Percentiles rank a stretch among this genome's conserved stretches.
Conservation (phyloP, 1,140 invertebrate species). For the Tetramorium alpestre region DNA sequence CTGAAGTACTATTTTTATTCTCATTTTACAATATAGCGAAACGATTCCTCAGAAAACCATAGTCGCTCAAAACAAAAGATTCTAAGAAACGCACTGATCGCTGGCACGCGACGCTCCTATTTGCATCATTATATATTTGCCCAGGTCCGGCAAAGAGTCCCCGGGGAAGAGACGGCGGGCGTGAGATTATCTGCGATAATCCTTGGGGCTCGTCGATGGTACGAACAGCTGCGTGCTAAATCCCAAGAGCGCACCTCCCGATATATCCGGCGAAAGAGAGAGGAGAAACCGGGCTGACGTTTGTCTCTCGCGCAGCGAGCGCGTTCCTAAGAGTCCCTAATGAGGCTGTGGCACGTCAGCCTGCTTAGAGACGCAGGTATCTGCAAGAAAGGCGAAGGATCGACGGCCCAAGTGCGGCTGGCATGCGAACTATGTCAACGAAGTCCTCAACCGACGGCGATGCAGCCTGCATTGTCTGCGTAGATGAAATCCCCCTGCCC, state of each 20-base stretch:
- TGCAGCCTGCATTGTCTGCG: slow-evolving; percentile 57
- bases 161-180: not conserved
- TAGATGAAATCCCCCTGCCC: slow-evolving; percentile 25
- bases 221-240: slow-evolving; percentile 47
- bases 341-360: slow-evolving; percentile 67
- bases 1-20: not conserved
- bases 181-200: slow-evolving; percentile 43
- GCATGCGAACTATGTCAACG: slow-evolving; percentile 70
- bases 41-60: not conserved
- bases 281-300: slow-evolving; percentile 4
- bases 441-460: slow-evolving; percentile 56
- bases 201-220: slow-evolving; percentile 24
- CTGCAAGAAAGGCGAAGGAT: slow-evolving; percentile 54
- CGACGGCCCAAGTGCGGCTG: slow-evolving; percentile 61
- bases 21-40: not conserved
- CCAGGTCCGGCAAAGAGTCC: not conserved
- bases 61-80: not conserved
- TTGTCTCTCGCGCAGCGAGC: slow-evolving; percentile 50
- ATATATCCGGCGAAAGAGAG: slow-evolving; percentile 22
- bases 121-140: slow-evolving; percentile 17
- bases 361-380: slow-evolving; percentile 65
- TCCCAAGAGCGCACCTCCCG: not conserved
- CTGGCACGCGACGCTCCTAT: slow-evolving; percentile 25
- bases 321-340: slow-evolving; percentile 68
- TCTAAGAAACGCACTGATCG: not conserved